Evolutionary conservation across 2,797 vertebrate genomes (phyloP), one percentile per base, ranked within the genome.

Genomic region (Ibycter americanus): DNA sequence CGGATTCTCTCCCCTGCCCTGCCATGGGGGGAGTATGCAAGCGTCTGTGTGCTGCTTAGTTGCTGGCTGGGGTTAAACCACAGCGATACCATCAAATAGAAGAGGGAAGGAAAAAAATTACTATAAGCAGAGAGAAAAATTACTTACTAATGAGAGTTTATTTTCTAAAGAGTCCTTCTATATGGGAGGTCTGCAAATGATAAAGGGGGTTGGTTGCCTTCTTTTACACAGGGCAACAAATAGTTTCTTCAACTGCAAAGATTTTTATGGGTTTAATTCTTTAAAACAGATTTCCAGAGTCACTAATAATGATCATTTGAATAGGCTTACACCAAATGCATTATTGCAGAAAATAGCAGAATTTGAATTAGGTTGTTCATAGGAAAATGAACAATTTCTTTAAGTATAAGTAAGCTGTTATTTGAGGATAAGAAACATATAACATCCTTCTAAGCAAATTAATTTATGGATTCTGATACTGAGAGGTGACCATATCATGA

Each of bases 221-320:
- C 72, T 92, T 93, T 96, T 72, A 91, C 56, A n/a, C 21, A 56
- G 11, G 34, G 22, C 36, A 87, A 76, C 46, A 92, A 96, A 95
- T 67, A 95, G 38, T 67, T 95, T 85, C 52, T 89, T 93, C 38
- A 77, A 31, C 18, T 51, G 9, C 8, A 58, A 72, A 62, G 4
- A 18, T 18, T 74, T 72, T 54, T 70, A 29, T 6, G 12, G 32
- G 47, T 66, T 21, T 16, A 6, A 2, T 52, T 72, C 38, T n/a
- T 87, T 83, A 70, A 74, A 89, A 65, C 5, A 76, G 17, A 34
- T 29, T 66, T 76, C 4, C 26, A 56, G 51, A 32, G 10, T 42
- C 34, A 70, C 10, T 51, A 46, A 34, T 67, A 67, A 12, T 49
- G 21, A 78, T 20, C 38, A 29, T 67, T 66, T 55, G 15, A 78